These are phyloP conservation scores for Ormyrus pomaceus DNA, from an alignment of 2,888 invertebrate species.

Conservation along the genomic window DNA sequence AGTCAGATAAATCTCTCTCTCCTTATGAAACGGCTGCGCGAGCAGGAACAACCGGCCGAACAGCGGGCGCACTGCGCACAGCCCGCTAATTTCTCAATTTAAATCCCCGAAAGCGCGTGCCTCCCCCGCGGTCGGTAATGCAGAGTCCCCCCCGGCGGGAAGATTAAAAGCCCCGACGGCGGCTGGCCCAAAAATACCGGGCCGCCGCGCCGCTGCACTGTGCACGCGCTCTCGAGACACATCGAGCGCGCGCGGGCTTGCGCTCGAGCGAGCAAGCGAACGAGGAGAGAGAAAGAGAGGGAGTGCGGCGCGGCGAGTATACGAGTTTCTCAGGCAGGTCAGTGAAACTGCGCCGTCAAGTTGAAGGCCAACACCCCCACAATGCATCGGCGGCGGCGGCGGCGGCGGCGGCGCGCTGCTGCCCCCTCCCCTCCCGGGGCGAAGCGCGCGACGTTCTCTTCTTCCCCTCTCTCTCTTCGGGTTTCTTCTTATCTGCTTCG, in stretches of 20 bases:
- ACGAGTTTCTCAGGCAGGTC: constrained; percentile 75
- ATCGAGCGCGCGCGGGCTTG: background rate
- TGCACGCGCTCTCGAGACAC: background rate
- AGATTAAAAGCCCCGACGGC: constrained; percentile 1
- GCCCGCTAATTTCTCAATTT: no score
- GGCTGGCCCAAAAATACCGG: constrained; percentile 1
- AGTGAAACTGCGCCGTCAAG: constrained; percentile 76
- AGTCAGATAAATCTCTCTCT: no score
- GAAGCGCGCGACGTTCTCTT: constrained; percentile 44
- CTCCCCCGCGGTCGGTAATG: background rate
- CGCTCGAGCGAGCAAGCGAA: background rate
- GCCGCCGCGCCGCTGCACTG: no score
- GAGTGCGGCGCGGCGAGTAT: constrained; percentile 34
- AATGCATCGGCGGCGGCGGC: constrained; percentile 72
- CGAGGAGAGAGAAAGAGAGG: constrained; percentile 11
- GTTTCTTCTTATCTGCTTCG: constrained; percentile 48
- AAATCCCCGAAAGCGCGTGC: background rate
- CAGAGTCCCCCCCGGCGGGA: background rate
- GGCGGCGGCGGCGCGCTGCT: constrained; percentile 69
- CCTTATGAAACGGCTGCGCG: no score
- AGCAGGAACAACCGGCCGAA: no score
- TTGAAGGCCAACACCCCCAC: constrained; percentile 76
- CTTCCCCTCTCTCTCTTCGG: constrained; percentile 40
- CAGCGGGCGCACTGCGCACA: no score
- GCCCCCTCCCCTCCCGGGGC: constrained; percentile 34